These are phyloP conservation scores for Apaloderma vittatum DNA, from an alignment of 2,113 vertebrate genomes.

Conservation along the genomic window DNA sequence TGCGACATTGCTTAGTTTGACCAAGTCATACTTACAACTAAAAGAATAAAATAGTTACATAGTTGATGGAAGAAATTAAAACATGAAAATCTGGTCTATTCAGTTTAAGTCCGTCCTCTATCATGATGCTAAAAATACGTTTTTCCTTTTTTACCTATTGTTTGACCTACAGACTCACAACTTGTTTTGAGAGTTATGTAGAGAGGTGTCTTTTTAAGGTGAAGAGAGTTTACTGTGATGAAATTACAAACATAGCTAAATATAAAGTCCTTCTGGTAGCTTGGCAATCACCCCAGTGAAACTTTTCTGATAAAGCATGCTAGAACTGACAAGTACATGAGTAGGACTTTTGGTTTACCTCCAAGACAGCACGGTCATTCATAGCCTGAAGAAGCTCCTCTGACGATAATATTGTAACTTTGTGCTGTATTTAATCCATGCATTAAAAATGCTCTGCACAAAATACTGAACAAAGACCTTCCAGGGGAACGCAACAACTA, in stretches of 20 bases:
- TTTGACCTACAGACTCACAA: not conserved
- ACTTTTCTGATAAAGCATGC: not conserved
- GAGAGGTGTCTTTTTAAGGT: not conserved
- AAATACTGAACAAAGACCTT: slow-evolving; percentile 30
- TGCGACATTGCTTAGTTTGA: not conserved
- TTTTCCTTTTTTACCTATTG: not conserved
- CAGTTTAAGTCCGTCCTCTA: not conserved
- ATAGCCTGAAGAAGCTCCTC: not conserved
- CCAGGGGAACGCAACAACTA: slow-evolving; percentile 17
- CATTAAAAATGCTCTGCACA: slow-evolving; percentile 1
- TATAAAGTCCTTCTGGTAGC: not conserved
- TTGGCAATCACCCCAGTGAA: slow-evolving; percentile 20
- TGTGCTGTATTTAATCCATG: not conserved
- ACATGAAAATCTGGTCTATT: not conserved
- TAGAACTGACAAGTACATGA: slow-evolving; percentile 2
- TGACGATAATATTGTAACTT: not conserved
- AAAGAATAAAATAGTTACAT: not conserved
- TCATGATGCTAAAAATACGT: not conserved
- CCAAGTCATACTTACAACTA: not conserved
- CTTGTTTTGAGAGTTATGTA: not conserved
- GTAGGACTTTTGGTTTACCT: slow-evolving; percentile 31
- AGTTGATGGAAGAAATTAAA: not conserved
- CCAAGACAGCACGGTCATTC: not conserved
- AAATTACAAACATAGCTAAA: slow-evolving; percentile 15
- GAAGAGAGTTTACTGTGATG: not conserved